Conservation (phyloP, 2,797 vertebrate genomes). For the Alauda arvensis region DNA sequence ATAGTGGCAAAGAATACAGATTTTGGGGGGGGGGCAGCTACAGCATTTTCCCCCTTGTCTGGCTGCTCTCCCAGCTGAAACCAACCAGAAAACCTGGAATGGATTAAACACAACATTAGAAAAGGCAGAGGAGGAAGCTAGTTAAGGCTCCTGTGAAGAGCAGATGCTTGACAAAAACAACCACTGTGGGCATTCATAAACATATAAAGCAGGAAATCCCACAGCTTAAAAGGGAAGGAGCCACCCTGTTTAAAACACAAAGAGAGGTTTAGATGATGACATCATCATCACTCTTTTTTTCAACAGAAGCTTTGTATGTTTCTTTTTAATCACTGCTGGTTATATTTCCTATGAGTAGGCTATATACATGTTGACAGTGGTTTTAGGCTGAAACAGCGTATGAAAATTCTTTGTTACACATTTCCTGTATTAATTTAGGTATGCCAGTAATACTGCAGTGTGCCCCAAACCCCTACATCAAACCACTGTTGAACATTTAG, state of each 20-base stretch:
- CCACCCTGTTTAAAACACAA: constrained; percentile 43
- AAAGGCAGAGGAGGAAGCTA: neutral
- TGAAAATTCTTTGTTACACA: neutral
- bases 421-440: neutral
- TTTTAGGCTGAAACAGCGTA: neutral
- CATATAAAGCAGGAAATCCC: constrained; percentile 44
- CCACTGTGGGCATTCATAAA: neutral
- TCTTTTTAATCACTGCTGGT: neutral
- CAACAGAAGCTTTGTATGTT: neutral
- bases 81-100: neutral
- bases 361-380: neutral
- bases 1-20: neutral
- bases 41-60: neutral
- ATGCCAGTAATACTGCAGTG: neutral
- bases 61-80: neutral
- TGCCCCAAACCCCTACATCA: neutral
- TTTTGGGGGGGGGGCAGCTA: neutral
- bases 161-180: neutral
- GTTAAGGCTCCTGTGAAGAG: neutral
- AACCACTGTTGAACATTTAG: neutral
- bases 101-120: neutral
- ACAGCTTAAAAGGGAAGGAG: constrained; percentile 47
- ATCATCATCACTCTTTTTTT: neutral
- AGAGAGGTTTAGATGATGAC: constrained; percentile 26
- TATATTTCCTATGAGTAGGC: neutral